Conservation (phyloP, 1,140 invertebrate species). For the Muscidifurax raptorellus region DNA sequence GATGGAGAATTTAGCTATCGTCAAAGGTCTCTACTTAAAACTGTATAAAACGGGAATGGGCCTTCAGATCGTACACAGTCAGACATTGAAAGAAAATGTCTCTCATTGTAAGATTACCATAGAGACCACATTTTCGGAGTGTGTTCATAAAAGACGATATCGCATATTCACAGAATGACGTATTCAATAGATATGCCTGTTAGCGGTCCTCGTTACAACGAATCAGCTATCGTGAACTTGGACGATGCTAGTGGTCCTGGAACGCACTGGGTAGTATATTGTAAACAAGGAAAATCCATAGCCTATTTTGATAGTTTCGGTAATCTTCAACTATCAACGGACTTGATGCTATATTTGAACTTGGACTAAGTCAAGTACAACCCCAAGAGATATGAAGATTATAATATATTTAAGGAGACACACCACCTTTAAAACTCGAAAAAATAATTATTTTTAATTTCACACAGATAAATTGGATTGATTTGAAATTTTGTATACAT, state of each 20-base stretch:
- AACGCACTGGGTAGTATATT: constrained; percentile 65
- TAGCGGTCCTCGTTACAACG: constrained; percentile 53
- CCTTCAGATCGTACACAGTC: no score
- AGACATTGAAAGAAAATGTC: constrained; percentile 42
- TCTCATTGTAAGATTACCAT: constrained; percentile 53
- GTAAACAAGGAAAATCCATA: constrained; percentile 57
- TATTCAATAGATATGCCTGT: constrained; percentile 55
- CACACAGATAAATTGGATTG: no score
- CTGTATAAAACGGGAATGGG: no score
- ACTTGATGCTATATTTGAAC: constrained; percentile 59
- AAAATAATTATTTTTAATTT: no score
- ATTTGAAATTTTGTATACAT: no score
- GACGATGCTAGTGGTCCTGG: constrained; percentile 57
- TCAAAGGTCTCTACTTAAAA: no score
- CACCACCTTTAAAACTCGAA: no score
- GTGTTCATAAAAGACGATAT: constrained; percentile 62
- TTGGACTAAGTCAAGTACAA: constrained; percentile 57
- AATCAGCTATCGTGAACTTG: constrained; percentile 64
- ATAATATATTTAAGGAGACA: constrained; percentile 51
- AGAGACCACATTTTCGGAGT: constrained; percentile 59
- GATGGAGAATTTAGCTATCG: no score
- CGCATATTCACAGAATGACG: no score
- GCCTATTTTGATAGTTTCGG: constrained; percentile 64
- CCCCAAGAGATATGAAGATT: constrained; percentile 54
- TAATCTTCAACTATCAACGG: constrained; percentile 58